phyloP scores from a whole-genome alignment of 2,113 vertebrate genomes.

The Prolemur simus region DNA sequence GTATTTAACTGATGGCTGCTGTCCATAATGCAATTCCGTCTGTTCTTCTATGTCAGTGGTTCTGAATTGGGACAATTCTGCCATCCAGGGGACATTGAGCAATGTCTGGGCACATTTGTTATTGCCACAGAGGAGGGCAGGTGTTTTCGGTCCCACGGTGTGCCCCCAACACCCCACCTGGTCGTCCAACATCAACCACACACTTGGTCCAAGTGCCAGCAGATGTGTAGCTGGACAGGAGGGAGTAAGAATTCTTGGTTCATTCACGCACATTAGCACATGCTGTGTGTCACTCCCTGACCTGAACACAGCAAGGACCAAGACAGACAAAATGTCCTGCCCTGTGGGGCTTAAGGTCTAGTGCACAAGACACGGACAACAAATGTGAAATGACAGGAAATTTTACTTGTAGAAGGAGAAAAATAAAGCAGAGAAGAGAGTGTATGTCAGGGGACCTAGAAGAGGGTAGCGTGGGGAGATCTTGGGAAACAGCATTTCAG shows the following conservation, averaged over 20 bases:
- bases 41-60: fast-evolving
- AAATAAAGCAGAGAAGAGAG: not conserved
- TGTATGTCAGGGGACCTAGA: fast-evolving
- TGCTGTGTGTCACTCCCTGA: not conserved
- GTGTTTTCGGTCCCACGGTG: fast-evolving
- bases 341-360: not conserved
- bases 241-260: not conserved
- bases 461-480: too few species aligned
- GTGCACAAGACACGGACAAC: too few species aligned
- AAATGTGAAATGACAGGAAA: fast-evolving
- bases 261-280: fast-evolving
- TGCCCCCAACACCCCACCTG: not conserved
- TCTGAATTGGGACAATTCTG: not conserved
- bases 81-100: not conserved
- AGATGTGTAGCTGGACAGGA: not conserved
- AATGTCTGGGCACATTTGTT: too few species aligned
- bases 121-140: not conserved
- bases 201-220: not conserved
- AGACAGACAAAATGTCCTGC: not conserved
- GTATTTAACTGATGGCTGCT: not conserved
- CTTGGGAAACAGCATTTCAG: too few species aligned
- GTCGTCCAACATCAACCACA: not conserved
- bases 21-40: fast-evolving
- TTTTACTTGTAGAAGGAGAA: fast-evolving
- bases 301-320: not conserved